phyloP scores from a whole-genome alignment of 2,888 invertebrate species.

The Sylvicola fuscatus region DNA sequence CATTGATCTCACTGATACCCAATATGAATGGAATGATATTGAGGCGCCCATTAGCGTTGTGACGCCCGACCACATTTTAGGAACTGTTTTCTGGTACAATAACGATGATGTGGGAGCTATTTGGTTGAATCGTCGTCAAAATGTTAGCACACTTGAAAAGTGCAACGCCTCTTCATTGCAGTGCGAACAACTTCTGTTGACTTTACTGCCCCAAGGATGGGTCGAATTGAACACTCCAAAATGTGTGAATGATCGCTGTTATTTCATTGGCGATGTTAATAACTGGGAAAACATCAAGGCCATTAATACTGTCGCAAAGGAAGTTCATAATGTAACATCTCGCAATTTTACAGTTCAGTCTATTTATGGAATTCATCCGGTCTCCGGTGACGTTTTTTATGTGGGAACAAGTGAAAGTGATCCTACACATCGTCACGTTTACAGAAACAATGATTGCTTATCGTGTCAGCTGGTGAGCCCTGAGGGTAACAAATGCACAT shows the following conservation, averaged over 20 bases:
- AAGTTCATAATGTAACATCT: conserved; percentile 28
- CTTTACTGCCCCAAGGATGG: conserved; percentile 49
- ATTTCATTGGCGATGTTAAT: conserved; percentile 23
- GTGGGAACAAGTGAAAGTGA: conserved; percentile 32
- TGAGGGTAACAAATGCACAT: conserved; percentile 34
- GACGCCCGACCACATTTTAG: conserved; percentile 41
- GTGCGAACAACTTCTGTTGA: conserved; percentile 24
- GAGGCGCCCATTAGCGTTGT: conserved; percentile 33
- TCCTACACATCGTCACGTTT: conserved; percentile 49
- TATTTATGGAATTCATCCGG: conserved; percentile 40
- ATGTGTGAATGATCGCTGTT: conserved; percentile 15
- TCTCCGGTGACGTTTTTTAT: conserved; percentile 29
- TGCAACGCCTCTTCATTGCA: conserved; percentile 25
- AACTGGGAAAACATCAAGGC: conserved; percentile 24
- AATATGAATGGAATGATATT: conserved; percentile 20
- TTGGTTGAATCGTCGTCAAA: conserved; percentile 78
- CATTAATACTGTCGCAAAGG: conserved; percentile 10
- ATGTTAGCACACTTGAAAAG: conserved; percentile 17
- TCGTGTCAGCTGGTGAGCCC: conserved; percentile 42
- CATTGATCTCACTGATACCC: conserved; percentile 27
- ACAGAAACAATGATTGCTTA: conserved; percentile 37
- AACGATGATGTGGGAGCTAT: conserved; percentile 42
- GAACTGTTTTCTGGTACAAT: conserved; percentile 53
- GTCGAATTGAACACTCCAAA: conserved; percentile 34
- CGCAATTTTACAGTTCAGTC: conserved; percentile 37